Percentiles rank a stretch among this genome's conserved stretches.
These are phyloP conservation scores for Tribolium castaneum DNA, from an alignment of 1,140 invertebrate species.

Conservation along the genomic window DNA sequence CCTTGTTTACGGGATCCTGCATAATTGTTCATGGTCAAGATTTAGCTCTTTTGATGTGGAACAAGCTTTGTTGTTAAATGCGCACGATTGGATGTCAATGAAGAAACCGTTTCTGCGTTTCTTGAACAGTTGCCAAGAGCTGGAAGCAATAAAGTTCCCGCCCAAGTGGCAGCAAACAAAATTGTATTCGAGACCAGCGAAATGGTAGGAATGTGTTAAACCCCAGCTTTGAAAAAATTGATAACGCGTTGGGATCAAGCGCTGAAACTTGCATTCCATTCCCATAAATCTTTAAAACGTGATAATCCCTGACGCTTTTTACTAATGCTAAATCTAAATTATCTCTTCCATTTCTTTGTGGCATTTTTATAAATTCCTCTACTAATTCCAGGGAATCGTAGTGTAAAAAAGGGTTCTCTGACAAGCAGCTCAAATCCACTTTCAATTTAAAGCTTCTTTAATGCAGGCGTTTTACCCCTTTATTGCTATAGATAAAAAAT, in stretches of 20 bases:
- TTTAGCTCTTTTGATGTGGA: background rate
- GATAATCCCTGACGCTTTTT: conserved; percentile 25
- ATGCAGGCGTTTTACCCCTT: conserved; percentile 31
- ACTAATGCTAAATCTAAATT: conserved; percentile 30
- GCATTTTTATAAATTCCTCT: conserved; percentile 33
- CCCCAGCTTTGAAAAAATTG: background rate
- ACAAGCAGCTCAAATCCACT: conserved; percentile 25
- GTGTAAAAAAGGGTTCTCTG: conserved; percentile 33
- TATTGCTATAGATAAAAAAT: conserved; percentile 34
- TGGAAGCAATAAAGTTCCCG: background rate
- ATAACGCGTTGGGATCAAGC: background rate
- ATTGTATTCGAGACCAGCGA: background rate
- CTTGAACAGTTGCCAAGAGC: conserved; percentile 14
- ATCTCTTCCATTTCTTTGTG: conserved; percentile 27
- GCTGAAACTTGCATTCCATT: conserved; percentile 10
- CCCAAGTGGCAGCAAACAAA: background rate
- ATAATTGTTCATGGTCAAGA: background rate
- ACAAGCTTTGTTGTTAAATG: background rate
- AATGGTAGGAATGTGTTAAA: conserved; percentile 2
- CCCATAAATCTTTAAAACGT: conserved; percentile 31
- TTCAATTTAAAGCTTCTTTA: conserved; percentile 33
- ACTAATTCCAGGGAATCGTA: conserved; percentile 27
- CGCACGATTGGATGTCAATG: conserved; percentile 12
- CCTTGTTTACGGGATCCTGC: background rate
- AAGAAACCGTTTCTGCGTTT: conserved; percentile 16